A percentile compares a stretch with the other conserved stretches of the same genome.
Conservation (phyloP, 2,888 invertebrate genomes). For the Vanessa cardui region DNA sequence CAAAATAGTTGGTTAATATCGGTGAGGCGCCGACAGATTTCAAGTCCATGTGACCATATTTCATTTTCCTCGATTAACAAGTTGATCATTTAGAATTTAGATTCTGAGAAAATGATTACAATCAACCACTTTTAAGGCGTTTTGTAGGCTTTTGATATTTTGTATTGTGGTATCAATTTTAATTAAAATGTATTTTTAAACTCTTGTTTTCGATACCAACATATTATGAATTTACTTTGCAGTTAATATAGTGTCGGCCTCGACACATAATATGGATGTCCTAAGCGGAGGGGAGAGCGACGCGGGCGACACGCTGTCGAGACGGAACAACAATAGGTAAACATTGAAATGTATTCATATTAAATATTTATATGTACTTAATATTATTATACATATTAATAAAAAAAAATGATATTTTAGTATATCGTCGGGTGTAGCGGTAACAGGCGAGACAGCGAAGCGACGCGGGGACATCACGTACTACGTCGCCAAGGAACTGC, state of each 20-base stretch:
- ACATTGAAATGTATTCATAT: neutral
- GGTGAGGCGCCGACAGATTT: neutral
- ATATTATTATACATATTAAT: neutral
- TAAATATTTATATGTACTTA: neutral
- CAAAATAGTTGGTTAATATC: neutral
- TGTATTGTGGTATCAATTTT: too few relatives aligned
- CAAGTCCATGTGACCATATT: slow-evolving; percentile 7
- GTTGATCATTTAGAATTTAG: too few relatives aligned
- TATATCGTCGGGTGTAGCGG: slow-evolving; percentile 63
- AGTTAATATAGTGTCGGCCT: slow-evolving; percentile 70
- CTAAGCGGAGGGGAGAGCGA: slow-evolving; percentile 79
- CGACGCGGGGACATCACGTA: slow-evolving; percentile 78
- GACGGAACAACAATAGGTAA: slow-evolving; percentile 76
- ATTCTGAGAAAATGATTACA: too few relatives aligned
- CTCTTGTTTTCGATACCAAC: neutral
- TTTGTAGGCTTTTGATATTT: too few relatives aligned
- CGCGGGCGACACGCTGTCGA: slow-evolving; percentile 72
- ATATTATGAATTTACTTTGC: slow-evolving; percentile 37
- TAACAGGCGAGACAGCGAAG: slow-evolving; percentile 49
- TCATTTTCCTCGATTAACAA: neutral
- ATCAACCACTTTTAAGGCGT: too few relatives aligned
- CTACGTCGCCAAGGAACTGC: slow-evolving; percentile 94
- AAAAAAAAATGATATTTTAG: slow-evolving; percentile 45
- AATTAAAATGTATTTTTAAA: too few relatives aligned
- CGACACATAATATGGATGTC: slow-evolving; percentile 78